phyloP scores from a whole-genome alignment of 2,113 vertebrate genomes.

The Candoia aspera region DNA sequence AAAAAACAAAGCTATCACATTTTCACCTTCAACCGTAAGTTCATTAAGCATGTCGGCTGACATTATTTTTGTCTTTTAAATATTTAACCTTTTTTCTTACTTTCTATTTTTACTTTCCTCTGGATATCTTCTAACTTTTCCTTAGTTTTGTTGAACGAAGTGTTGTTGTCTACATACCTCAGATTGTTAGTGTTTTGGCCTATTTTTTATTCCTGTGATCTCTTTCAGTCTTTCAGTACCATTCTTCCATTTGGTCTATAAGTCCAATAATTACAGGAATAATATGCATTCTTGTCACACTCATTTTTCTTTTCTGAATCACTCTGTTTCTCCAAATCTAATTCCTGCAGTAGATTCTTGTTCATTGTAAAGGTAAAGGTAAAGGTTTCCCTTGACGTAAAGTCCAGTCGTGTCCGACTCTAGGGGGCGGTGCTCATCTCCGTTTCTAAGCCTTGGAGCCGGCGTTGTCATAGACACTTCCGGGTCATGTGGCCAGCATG shows the following conservation, averaged over 20 bases:
- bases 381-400: too few species aligned
- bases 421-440: too few species aligned
- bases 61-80: neutral
- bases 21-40: neutral
- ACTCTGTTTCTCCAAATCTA: neutral
- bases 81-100: neutral
- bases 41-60: neutral
- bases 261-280: neutral
- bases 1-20: neutral
- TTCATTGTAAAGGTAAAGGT: neutral
- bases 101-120: neutral
- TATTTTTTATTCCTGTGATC: neutral
- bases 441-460: too few species aligned
- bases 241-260: neutral
- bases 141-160: neutral
- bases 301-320: neutral
- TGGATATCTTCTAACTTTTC: neutral
- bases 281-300: neutral
- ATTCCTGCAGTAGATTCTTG: neutral
- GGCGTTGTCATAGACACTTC: too few species aligned
- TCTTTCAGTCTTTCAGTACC: neutral
- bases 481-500: too few species aligned
- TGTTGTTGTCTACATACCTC: neutral
- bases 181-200: neutral
- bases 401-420: too few species aligned